phyloP scores from a whole-genome alignment of 2,888 invertebrate genomes.

The Thyatira batis region DNA sequence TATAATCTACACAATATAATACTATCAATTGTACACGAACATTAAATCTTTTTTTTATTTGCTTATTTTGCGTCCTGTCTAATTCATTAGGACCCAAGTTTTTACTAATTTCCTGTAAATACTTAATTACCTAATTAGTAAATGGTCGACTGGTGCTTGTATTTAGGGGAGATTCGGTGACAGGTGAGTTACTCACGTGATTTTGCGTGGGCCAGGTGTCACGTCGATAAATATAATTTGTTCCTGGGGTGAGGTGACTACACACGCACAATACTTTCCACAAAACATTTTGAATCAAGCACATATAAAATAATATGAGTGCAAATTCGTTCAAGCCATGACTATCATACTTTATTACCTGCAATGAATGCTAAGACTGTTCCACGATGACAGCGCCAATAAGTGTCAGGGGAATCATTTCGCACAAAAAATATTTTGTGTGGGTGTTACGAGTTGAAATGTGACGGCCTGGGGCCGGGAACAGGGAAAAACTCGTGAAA shows the following conservation, averaged over 20 bases:
- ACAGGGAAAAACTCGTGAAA: conserved; percentile 81
- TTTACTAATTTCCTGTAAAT: conserved; percentile 18
- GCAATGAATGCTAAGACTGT: conserved; percentile 33
- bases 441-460: conserved; percentile 65
- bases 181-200: conserved; percentile 32
- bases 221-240: conserved; percentile 10
- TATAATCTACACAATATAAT: no score
- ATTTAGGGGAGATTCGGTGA: conserved; percentile 31
- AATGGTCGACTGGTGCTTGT: conserved; percentile 23
- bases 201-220: conserved; percentile 40
- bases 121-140: conserved; percentile 30
- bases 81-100: conserved; percentile 1
- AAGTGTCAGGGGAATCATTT: conserved; percentile 59
- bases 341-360: conserved; percentile 13
- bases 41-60: background rate
- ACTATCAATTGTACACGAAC: no score
- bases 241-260: background rate
- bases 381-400: conserved; percentile 40
- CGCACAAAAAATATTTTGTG: conserved; percentile 61
- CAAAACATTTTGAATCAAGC: no score
- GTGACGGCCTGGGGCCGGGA: conserved; percentile 64
- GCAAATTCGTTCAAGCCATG: background rate
- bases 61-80: background rate
- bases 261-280: background rate
- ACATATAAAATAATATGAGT: background rate